Conservation (phyloP, 1,140 invertebrate genomes). For the Heliconius hewitsoni region DNA sequence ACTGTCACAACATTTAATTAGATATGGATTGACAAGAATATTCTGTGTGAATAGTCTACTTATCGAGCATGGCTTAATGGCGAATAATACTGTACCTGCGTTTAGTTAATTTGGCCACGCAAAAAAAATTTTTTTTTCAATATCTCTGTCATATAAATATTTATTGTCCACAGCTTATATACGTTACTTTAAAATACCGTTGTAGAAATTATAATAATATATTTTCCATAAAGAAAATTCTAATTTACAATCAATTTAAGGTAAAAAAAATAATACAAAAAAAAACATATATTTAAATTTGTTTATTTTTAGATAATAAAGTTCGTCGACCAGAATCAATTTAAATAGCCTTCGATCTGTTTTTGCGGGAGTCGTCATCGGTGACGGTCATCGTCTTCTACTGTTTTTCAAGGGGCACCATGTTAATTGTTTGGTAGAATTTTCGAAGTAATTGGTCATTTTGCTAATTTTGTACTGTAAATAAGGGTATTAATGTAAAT, state of each 20-base stretch:
- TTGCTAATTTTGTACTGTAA: too few relatives aligned
- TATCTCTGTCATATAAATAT: too few relatives aligned
- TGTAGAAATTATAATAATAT: too few relatives aligned
- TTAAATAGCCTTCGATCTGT: slow-evolving; percentile 7
- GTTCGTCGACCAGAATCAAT: slow-evolving; percentile 5
- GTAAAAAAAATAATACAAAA: background rate
- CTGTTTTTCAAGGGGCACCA: background rate
- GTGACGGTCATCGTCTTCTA: background rate
- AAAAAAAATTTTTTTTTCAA: too few relatives aligned
- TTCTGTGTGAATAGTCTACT: background rate
- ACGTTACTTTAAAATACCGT: too few relatives aligned
- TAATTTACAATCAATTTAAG: background rate
- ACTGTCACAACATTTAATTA: slow-evolving; percentile 13
- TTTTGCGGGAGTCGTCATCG: slow-evolving; percentile 1
- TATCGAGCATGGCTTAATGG: too few relatives aligned
- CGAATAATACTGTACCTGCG: too few relatives aligned
- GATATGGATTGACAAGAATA: background rate
- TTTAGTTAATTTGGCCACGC: too few relatives aligned
- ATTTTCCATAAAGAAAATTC: too few relatives aligned
- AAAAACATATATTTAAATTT: background rate
- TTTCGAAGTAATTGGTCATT: too few relatives aligned
- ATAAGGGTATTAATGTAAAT: too few relatives aligned
- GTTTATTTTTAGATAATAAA: slow-evolving; percentile 8
- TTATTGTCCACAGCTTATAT: too few relatives aligned
- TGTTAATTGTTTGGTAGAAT: background rate